Percentiles rank a stretch among this genome's conserved stretches.
Conservation (phyloP, 64 coral and sea anemone species). For the Pachyseris speciosa region DNA sequence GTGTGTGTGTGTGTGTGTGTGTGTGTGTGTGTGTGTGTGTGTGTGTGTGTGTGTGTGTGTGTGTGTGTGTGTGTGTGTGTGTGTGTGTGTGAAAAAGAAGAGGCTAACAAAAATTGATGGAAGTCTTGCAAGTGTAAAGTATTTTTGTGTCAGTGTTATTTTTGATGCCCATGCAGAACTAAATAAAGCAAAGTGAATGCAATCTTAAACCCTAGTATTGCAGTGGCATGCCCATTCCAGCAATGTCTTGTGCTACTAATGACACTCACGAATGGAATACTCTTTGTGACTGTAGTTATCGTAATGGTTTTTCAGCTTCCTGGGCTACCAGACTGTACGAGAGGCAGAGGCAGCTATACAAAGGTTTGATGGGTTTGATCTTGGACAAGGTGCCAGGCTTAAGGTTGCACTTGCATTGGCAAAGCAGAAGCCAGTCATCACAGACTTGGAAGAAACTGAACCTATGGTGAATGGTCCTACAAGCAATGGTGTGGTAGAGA, state of each 20-base stretch:
- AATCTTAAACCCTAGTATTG: neutral
- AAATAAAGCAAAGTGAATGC: too few relatives aligned
- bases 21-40: too few relatives aligned
- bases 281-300: neutral
- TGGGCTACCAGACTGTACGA: slow-evolving; percentile 63
- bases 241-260: neutral
- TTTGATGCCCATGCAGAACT: too few relatives aligned
- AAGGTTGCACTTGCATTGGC: slow-evolving; percentile 55
- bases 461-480: neutral
- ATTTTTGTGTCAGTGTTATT: too few relatives aligned
- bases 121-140: too few relatives aligned
- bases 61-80: too few relatives aligned
- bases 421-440: slow-evolving; percentile 9
- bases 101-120: too few relatives aligned
- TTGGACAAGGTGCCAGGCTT: slow-evolving; percentile 66
- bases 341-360: slow-evolving; percentile 82
- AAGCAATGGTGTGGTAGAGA: neutral
- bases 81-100: too few relatives aligned
- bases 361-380: slow-evolving; percentile 81
- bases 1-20: too few relatives aligned
- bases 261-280: too few relatives aligned
- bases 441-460: neutral
- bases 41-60: too few relatives aligned
- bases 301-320: slow-evolving; percentile 65
- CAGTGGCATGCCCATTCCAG: too few relatives aligned